Conservation (phyloP, 2,797 vertebrate genomes). For the Vultur gryphus region DNA sequence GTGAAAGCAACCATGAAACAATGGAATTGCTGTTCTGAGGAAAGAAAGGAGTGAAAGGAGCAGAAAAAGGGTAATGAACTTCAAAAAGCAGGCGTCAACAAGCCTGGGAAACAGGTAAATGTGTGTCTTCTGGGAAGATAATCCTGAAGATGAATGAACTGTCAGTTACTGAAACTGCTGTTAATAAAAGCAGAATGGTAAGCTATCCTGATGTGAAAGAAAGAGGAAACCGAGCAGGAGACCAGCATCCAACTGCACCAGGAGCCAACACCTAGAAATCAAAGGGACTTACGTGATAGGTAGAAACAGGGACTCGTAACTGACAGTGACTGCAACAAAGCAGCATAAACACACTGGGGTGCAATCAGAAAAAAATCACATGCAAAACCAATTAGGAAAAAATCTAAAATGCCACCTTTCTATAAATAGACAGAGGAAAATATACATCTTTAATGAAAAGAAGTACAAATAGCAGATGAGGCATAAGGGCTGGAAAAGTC, state of each 20-base stretch:
- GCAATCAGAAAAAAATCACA: neutral
- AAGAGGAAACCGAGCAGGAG: neutral
- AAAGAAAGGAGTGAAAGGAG: slow-evolving; percentile 9
- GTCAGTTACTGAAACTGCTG: neutral
- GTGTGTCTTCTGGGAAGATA: slow-evolving; percentile 26
- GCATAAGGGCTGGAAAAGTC: neutral
- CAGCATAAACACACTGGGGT: neutral
- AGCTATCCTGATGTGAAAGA: slow-evolving; percentile 28
- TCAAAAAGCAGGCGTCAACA: neutral
- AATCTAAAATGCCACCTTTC: neutral
- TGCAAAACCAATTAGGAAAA: neutral
- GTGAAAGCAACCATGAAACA: slow-evolving; percentile 25
- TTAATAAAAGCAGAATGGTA: slow-evolving; percentile 30
- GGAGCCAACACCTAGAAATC: neutral
- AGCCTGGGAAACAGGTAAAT: slow-evolving; percentile 40
- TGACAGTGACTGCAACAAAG: neutral
- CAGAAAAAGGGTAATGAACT: neutral
- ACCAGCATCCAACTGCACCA: neutral
- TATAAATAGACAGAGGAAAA: neutral
- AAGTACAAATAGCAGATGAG: neutral
- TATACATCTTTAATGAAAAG: neutral
- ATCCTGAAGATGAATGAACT: slow-evolving; percentile 38
- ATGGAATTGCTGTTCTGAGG: neutral
- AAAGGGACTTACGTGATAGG: neutral
- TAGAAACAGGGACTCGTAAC: neutral